Evolutionary conservation across 2,113 vertebrate species (phyloP), one percentile per base, ranked within the genome.

Genomic region (Callospermophilus lateralis): DNA sequence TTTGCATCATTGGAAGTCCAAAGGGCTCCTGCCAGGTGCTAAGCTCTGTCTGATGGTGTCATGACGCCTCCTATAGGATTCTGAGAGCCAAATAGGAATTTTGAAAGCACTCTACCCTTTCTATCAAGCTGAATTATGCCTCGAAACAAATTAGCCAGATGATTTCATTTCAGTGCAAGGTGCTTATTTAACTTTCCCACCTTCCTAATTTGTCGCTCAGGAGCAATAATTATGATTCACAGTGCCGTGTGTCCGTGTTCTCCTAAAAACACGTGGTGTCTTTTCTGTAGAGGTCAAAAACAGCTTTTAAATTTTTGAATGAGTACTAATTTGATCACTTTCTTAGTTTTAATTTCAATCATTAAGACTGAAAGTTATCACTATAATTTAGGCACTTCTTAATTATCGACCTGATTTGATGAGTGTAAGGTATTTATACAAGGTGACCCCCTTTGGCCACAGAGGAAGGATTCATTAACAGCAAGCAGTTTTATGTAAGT

Each of bases 1-100:
- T 80, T 93, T 98, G 95, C 98, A 96, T 13, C 67, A 0, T 28
- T 22, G 28, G 34, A 28, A 48, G 94, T 53, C 48, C 92, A 20
- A 37, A 84, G 72, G 32, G 80, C 73, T 68, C 68, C 34, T 4
- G 37, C 2, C 89, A 93, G 85, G 91, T 74, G 86, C 89, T 76
- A 0, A 6, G 1, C 67, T 68, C 51, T 3, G 2, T 96, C 84
- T 12, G 11, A 20, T 24, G 90, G 97, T 98, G 8, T 93, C 93
- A 5, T 0, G 26, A 77, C 63, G 98, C 97, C 98, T 96, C 97
- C 98, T 98, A 74, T 96, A 92, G 98, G 98, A 94, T 11, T 53
- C 72, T 2, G 28, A 42, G 45, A 9, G 91, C 67, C 85, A 86
- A 61, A 37, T 9, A 76, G 39, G 78, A 53, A 22, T 37, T 90